These are phyloP conservation scores for Lophotriccus pileatus DNA, from an alignment of 2,797 vertebrate genomes.

Conservation along the genomic window DNA sequence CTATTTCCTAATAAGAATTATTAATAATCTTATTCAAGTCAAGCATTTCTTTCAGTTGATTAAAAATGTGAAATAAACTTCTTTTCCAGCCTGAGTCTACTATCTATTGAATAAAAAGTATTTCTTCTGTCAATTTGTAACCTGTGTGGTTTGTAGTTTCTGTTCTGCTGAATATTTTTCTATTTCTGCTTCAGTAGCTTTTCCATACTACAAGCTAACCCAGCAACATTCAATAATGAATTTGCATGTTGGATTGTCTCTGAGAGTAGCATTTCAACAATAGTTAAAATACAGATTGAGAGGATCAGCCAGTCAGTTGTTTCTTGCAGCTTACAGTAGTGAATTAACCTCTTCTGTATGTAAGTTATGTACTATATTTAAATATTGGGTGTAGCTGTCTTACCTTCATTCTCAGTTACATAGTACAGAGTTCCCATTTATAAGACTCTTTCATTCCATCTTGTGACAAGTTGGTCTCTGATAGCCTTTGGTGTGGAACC, in stretches of 20 bases:
- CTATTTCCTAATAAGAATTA: neutral
- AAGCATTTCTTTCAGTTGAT: neutral
- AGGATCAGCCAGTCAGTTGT: neutral
- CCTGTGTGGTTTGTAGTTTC: neutral
- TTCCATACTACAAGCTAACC: neutral
- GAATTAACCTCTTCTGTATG: neutral
- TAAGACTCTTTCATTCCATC: neutral
- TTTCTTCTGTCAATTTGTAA: neutral
- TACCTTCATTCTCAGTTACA: neutral
- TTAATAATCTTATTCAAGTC: neutral
- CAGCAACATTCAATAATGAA: neutral
- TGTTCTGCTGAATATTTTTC: neutral
- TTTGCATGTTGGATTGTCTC: neutral
- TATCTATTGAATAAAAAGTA: neutral
- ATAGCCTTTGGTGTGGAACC: neutral
- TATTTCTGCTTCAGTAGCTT: neutral
- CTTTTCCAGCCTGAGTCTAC: neutral
- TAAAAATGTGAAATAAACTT: neutral
- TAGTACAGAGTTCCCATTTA: neutral
- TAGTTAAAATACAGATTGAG: neutral
- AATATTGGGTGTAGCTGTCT: neutral
- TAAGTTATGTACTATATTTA: neutral
- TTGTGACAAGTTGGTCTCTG: neutral
- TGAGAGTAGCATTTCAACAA: neutral
- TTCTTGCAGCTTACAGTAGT: neutral